These are phyloP conservation scores for Bedellia somnulentella DNA, from an alignment of 2,888 invertebrate genomes.

Conservation along the genomic window DNA sequence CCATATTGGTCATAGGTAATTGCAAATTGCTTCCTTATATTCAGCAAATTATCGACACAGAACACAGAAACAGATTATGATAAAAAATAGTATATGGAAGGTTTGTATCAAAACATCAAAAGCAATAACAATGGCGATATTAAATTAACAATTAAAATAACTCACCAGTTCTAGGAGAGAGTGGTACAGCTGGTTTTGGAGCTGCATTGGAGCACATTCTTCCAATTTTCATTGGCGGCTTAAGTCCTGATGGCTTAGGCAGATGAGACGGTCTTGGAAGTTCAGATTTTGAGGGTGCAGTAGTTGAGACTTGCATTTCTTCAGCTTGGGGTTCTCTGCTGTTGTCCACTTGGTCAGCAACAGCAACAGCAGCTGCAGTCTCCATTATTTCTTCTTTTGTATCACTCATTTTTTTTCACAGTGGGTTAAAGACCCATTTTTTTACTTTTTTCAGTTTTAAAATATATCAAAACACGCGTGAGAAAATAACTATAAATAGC, in stretches of 20 bases:
- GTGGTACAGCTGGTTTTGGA: conserved; percentile 69
- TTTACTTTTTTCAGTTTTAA: too few species aligned
- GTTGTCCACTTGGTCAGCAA: conserved; percentile 22
- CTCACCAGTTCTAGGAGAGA: conserved; percentile 59
- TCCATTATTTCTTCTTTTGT: conserved; percentile 22
- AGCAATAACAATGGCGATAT: too few species aligned
- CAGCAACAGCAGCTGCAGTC: conserved; percentile 17
- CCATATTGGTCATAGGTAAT: too few species aligned
- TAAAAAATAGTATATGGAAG: too few species aligned
- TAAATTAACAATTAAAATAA: conserved; percentile 10
- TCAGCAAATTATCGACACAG: too few species aligned
- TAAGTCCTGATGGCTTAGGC: conserved; percentile 64
- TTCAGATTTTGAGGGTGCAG: conserved; percentile 16
- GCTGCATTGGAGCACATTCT: conserved; percentile 64
- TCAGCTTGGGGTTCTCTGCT: conserved; percentile 16
- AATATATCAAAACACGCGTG: too few species aligned
- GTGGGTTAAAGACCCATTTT: too few species aligned
- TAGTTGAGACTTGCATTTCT: conserved; percentile 2
- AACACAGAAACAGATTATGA: too few species aligned
- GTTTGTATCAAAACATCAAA: too few species aligned
- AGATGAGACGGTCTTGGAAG: conserved; percentile 30
- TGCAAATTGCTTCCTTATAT: too few species aligned
- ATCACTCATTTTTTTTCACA: conserved; percentile 37
- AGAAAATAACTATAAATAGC: conserved; percentile 50
- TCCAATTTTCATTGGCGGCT: conserved; percentile 68